Base-by-base conservation (phyloP, 2,888 invertebrate genomes). In the Dolomedes plantarius region DNA sequence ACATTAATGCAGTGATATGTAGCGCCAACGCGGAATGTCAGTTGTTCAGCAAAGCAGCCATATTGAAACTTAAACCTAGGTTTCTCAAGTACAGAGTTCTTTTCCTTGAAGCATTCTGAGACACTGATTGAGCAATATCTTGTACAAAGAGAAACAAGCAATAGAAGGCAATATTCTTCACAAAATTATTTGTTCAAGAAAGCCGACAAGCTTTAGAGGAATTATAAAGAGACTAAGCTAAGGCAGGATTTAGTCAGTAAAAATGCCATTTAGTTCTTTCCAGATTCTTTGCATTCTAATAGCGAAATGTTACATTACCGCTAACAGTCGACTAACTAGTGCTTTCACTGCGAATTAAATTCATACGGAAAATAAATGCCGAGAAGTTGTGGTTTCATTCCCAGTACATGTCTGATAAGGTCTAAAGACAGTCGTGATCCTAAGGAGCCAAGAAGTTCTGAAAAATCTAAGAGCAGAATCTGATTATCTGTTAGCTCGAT, bases 81-180 rank as follows among this genome's bases (percentile, higher is more conserved):
- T 13, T 16, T 28, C 83, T 85, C 83, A 85, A 85, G 83, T 77
- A 85, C 83, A 85, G 83, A 78, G 7, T 46, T 36, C 32, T 69
- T 64, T 69, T 31, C 23, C 11, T 56, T 72, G 2, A 77, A 85
- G 83, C 73, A 73, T 76, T 69, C 56, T 67, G 39, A 64, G 32
- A 85, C 77, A 77, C 39, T 73, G 73, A 78, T 85, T 85, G 83
- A 85, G 83, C 83, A 85, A 85, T 77, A 65, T 85, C 72, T 73
- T 85, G 73, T 85, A 85, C 77, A 76, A 83, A 83, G 64, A 83
- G 71, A 85, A 85, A 85, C 77, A 78, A 85, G 73, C 83, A 77
- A 56, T 77, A 85, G 72, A 85, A 85, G 83, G 83, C 83, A 78
- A 77, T 76, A 41, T 72, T 72, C 56, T 72, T 85, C 83, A 85